Base-by-base conservation (phyloP, 2,888 invertebrate genomes). In the Carpatolechia fugitivella region DNA sequence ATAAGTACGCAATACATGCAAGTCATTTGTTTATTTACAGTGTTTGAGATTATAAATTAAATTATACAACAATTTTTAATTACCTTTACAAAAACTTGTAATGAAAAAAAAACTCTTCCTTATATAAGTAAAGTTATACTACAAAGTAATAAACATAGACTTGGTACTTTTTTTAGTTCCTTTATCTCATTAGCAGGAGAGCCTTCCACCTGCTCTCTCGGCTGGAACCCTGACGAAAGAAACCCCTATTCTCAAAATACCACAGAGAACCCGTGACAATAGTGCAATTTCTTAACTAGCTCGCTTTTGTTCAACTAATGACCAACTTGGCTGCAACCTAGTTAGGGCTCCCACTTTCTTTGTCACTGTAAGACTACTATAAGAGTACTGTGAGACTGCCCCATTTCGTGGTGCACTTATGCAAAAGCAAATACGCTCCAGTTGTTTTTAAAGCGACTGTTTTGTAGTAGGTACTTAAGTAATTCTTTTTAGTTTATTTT, bases 371-470 rank as follows among this genome's bases (percentile, higher is more conserved):
- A 44, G 44, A 44, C 44, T 11, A 44, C 44, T 44, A 44, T 44
- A 44, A 44, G 24, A 44, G 24, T 10, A 16, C 40, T 5, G 10
- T 38, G 35, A 51, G 47, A 41, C 48, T 10, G 36, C 51, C 52
- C 54, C 31, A 41, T 59, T 61, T 55, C 50, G 36, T 66, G 63
- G 59, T 60, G 66, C 69, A 70, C 71, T 70, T 70, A 66, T 70
- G 69, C 65, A 70, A 76, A 74, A 73, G 72, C 69, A 72, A 75
- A 76, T 70, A 71, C 67, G 73, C 65, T 69, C 72, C 52, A 72
- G 61, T 70, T 76, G 60, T 60, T 51, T 60, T 44, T 50, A 44
- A 38, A 55, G 51, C 33, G 52, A n/a, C 20, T 52, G 60, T 58
- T 61, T 20, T 20, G 24, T 10, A 65, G 60, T 49, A 62, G 64